Base-by-base conservation (phyloP, 2,113 vertebrate species). In the Corvus cornix region DNA sequence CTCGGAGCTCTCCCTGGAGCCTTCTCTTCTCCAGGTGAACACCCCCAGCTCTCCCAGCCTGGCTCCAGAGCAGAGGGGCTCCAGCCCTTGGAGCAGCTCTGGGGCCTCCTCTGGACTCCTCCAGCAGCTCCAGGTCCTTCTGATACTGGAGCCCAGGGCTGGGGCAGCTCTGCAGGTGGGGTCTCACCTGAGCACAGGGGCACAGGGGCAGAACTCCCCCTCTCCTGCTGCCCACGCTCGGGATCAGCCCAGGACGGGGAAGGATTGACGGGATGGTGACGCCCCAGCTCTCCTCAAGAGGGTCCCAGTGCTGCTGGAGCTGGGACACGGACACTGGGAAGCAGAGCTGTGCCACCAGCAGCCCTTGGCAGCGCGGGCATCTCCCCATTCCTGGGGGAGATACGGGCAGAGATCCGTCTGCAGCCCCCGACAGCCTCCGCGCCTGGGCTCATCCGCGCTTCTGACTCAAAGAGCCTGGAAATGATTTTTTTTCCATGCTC, bases 251-350 rank as follows among this genome's bases (percentile, higher is more conserved):
- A 18, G 43, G 16, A 2, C 55, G 16, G 8, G 19, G 55, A 13
- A n/a, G n/a, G 55, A 15, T 1, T 3, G n/a, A 11, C 2, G 48
- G 56, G 11, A 26, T 3, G 5, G 16, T 30, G 51, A 52, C 6
- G 3, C 7, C 41, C 13, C 21, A 19, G 53, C 76, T 2, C 1
- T 30, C 1, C 26, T 44, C 31, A 4, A 5, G 59, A 17, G 21
- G 21, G 3, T 5, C 14, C 9, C 10, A 3, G 41, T 0, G 53
- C 46, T n/a, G 37, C 58, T 16, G 35, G 49, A 18, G 37, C 30
- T 10, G 10, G 53, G 35, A 4, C 6, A 1, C 0, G 11, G 72
- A 1, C 22, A 0, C 1, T 1, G 49, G 70, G 52, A 8, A 52
- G 74, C 6, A 0, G 46, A 26, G 43, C 28, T 19, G 9, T 75